Evolutionary conservation across 2,888 invertebrate genomes (phyloP).

Genomic region (Melieria omissa): DNA sequence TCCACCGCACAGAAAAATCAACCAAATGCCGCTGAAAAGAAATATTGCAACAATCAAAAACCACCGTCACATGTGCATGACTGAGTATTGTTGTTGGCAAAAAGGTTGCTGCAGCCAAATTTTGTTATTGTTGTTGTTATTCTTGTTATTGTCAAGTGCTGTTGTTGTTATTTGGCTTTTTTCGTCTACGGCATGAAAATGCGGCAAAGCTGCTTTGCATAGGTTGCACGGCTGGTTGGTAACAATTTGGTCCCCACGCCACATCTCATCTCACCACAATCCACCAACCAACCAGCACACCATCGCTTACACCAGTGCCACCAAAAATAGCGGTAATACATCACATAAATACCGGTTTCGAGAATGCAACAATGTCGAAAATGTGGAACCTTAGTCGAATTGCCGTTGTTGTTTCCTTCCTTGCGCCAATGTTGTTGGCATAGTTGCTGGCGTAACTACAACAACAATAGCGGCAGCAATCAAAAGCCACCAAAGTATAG

Average conservation of each 20-base stretch:
- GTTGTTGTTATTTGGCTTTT: too few species aligned
- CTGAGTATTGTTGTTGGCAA: too few species aligned
- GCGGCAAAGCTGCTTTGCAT: constrained; percentile 38
- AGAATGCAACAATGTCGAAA: constrained; percentile 34
- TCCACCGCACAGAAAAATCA: too few species aligned
- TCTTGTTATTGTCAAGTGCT: too few species aligned
- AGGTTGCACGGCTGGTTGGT: not conserved
- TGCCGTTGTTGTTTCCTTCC: constrained; percentile 2
- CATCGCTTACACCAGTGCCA: not conserved
- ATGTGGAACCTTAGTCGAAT: constrained; percentile 13
- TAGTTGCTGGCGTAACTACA: not conserved
- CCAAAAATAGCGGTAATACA: constrained; percentile 5
- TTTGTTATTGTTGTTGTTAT: too few species aligned
- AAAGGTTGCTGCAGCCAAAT: too few species aligned
- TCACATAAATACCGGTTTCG: constrained; percentile 38
- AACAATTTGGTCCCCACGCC: not conserved
- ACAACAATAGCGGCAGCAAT: not conserved
- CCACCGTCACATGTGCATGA: too few species aligned
- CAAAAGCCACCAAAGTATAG: not conserved
- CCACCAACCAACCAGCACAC: not conserved
- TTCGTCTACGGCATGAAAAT: not conserved
- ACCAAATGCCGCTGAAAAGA: too few species aligned
- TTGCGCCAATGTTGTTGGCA: not conserved
- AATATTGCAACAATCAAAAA: too few species aligned
- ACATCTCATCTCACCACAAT: not conserved